These are phyloP conservation scores for Sebastes fasciatus DNA, from an alignment of 2,113 vertebrate species.

Conservation along the genomic window DNA sequence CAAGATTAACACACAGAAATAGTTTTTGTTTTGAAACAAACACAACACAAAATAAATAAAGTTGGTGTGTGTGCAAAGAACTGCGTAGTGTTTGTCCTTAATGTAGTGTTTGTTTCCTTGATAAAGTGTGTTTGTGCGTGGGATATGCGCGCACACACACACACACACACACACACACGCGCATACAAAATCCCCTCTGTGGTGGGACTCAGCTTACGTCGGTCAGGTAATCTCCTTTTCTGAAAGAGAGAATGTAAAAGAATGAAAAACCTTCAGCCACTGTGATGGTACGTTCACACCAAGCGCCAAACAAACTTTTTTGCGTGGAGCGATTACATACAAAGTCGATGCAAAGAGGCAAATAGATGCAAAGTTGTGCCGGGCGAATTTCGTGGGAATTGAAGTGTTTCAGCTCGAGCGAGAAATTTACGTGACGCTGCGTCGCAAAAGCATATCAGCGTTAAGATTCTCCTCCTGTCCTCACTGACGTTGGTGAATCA, in stretches of 20 bases:
- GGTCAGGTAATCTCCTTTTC: constrained; percentile 52
- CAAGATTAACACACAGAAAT: constrained; percentile 35
- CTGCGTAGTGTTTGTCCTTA: constrained; percentile 49
- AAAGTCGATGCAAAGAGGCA: too few species aligned
- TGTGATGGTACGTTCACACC: neutral
- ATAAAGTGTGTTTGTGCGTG: constrained; percentile 36
- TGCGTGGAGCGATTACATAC: too few species aligned
- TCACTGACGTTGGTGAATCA: too few species aligned
- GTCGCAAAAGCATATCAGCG: too few species aligned
- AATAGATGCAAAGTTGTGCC: too few species aligned
- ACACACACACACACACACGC: neutral
- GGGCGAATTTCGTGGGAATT: too few species aligned
- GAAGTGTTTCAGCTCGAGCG: too few species aligned
- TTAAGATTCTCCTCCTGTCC: too few species aligned
- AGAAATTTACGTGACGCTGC: too few species aligned
- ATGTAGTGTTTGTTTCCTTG: constrained; percentile 16
- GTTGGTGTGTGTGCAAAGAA: constrained; percentile 74
- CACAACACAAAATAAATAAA: constrained; percentile 75
- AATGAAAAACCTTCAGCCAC: neutral
- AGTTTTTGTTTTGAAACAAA: constrained; percentile 53
- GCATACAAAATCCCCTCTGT: constrained; percentile 29
- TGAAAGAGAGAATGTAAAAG: constrained; percentile 46
- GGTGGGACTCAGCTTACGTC: constrained; percentile 10
- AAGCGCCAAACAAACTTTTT: too few species aligned
- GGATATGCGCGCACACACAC: neutral